Conservation (phyloP, 2,113 vertebrate species). For the Dicaeum eximium region DNA sequence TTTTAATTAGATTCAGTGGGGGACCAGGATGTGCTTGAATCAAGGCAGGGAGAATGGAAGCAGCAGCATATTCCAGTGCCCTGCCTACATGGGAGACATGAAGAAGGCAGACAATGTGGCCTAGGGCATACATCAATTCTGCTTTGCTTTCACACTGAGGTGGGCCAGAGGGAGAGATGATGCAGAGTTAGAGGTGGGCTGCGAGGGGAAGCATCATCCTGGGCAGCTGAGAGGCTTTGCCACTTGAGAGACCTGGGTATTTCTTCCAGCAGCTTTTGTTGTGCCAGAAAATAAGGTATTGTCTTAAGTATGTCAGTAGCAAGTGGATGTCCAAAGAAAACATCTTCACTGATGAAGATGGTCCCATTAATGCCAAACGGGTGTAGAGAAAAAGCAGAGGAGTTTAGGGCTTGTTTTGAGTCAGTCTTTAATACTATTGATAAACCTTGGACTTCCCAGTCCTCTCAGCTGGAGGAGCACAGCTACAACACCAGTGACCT, state of each 20-base stretch:
- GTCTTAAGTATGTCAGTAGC: background rate
- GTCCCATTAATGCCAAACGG: background rate
- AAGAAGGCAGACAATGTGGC: rapidly evolving
- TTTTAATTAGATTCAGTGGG: background rate
- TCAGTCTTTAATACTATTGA: background rate
- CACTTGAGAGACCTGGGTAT: background rate
- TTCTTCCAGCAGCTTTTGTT: background rate
- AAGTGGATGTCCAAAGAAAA: background rate
- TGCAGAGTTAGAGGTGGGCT: background rate
- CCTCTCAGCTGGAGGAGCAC: background rate
- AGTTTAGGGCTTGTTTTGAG: background rate
- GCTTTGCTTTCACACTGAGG: background rate
- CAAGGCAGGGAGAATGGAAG: background rate
- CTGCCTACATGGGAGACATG: background rate
- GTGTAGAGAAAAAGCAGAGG: background rate
- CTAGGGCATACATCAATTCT: background rate
- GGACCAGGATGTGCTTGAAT: background rate
- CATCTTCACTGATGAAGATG: background rate
- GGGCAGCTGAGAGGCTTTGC: background rate
- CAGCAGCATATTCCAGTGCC: background rate
- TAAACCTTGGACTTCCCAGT: background rate
- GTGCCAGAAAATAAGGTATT: background rate
- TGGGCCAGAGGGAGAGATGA: background rate
- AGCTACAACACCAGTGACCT: background rate
- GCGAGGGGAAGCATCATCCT: background rate